phyloP scores from a whole-genome alignment of 1,140 invertebrate genomes.

The Galleria mellonella region DNA sequence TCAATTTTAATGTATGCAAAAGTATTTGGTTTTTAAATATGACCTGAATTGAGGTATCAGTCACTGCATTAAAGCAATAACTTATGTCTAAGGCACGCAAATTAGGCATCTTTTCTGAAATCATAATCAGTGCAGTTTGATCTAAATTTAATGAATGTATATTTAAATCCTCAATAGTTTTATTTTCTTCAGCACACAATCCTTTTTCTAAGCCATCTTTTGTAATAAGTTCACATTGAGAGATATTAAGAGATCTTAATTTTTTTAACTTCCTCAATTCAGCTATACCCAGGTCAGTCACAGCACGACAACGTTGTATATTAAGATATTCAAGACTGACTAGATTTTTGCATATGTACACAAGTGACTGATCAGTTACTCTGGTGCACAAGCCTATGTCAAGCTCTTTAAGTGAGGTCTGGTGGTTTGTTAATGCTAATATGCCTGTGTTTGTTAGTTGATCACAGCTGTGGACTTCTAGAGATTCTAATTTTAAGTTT shows the following conservation, averaged over 20 bases:
- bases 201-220: slow-evolving; percentile 76
- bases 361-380: slow-evolving; percentile 77
- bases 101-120: slow-evolving; percentile 75
- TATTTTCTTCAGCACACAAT: slow-evolving; percentile 69
- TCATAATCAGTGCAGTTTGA: slow-evolving; percentile 75
- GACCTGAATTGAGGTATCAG: slow-evolving; percentile 78
- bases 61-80: slow-evolving; percentile 80
- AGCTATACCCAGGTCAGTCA: slow-evolving; percentile 77
- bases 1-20: slow-evolving; percentile 77
- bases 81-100: slow-evolving; percentile 78
- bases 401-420: slow-evolving; percentile 75
- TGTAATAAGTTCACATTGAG: slow-evolving; percentile 79
- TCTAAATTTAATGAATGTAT: slow-evolving; percentile 78
- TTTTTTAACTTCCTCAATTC: slow-evolving; percentile 73
- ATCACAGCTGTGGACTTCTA: slow-evolving; percentile 78
- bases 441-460: slow-evolving; percentile 80
- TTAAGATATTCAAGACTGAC: slow-evolving; percentile 73
- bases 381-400: slow-evolving; percentile 79
- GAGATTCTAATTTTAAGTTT: slow-evolving; percentile 73
- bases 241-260: slow-evolving; percentile 78
- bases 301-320: slow-evolving; percentile 75
- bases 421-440: slow-evolving; percentile 71
- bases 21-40: slow-evolving; percentile 77
- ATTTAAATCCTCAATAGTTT: slow-evolving; percentile 70
- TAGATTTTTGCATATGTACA: slow-evolving; percentile 75